phyloP scores from a whole-genome alignment of 2,888 invertebrate genomes.

The Acanthococcus lagerstroemiae region DNA sequence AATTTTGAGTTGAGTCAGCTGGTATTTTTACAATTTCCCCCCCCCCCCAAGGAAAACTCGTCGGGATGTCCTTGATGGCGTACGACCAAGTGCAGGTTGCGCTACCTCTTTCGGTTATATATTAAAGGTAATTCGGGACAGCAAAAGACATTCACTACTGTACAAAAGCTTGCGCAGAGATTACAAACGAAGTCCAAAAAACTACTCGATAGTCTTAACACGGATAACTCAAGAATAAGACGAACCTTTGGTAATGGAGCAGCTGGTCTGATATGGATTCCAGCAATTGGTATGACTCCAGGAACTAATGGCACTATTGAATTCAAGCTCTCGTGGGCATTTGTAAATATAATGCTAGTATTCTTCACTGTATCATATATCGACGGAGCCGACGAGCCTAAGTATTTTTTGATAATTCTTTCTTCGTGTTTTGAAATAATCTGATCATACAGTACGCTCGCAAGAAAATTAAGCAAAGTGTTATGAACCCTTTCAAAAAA shows the following conservation, averaged over 20 bases:
- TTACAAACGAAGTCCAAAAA: no score
- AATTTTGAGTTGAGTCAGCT: no score
- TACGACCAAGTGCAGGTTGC: no score
- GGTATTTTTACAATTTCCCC: no score
- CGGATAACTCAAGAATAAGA: no score
- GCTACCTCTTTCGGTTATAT: no score
- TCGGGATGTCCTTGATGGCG: no score
- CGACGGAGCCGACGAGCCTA: not conserved
- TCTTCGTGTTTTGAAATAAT: not conserved
- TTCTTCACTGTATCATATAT: not conserved
- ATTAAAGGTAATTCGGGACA: no score
- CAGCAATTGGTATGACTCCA: conserved; percentile 10
- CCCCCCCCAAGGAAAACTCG: no score
- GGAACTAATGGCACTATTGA: conserved; percentile 8
- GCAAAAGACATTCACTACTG: no score
- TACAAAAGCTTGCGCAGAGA: no score
- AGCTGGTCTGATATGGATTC: conserved; percentile 4
- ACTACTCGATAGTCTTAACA: no score
- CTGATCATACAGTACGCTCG: not conserved
- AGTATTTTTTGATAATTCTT: not conserved
- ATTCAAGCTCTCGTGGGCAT: not conserved
- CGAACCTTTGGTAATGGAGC: not conserved
- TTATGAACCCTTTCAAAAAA: not conserved
- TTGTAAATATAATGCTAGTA: conserved; percentile 5
- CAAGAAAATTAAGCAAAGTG: not conserved